phyloP scores from a whole-genome alignment of 37 sponge, comb jelly and placozoan species.

The Beroe forskalii region DNA sequence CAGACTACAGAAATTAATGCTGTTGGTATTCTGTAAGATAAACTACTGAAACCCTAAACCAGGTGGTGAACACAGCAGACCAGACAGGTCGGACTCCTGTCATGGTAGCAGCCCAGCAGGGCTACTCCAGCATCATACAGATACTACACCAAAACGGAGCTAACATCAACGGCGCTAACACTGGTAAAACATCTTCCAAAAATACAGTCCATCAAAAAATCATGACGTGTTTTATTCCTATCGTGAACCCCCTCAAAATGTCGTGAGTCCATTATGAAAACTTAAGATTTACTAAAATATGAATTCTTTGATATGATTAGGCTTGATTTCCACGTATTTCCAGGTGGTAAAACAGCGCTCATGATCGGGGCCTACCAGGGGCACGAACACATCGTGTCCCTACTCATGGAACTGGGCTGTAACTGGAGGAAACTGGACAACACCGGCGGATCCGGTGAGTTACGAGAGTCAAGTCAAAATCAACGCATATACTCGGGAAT shows the following conservation, averaged over 20 bases:
- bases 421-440: constrained; percentile 30
- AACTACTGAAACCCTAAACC: too few species aligned
- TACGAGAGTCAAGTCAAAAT: too few species aligned
- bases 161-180: not conserved
- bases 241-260: too few species aligned
- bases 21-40: too few species aligned
- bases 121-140: constrained; percentile 31
- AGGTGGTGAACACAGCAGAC: constrained; percentile 29
- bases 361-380: constrained; percentile 44
- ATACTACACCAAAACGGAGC: not conserved
- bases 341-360: constrained; percentile 60
- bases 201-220: too few species aligned
- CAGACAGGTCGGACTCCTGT: constrained; percentile 16
- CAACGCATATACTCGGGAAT: too few species aligned
- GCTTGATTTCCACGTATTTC: too few species aligned
- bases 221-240: not conserved
- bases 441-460: constrained; percentile 12
- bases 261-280: too few species aligned
- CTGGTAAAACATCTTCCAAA: too few species aligned
- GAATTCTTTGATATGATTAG: too few species aligned
- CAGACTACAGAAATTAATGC: too few species aligned
- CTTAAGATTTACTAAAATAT: too few species aligned
- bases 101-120: constrained; percentile 17
- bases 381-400: not conserved
- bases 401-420: constrained; percentile 30